Evolutionary conservation across 2,888 invertebrate species (phyloP).

Genomic region (Candidula unifasciata): DNA sequence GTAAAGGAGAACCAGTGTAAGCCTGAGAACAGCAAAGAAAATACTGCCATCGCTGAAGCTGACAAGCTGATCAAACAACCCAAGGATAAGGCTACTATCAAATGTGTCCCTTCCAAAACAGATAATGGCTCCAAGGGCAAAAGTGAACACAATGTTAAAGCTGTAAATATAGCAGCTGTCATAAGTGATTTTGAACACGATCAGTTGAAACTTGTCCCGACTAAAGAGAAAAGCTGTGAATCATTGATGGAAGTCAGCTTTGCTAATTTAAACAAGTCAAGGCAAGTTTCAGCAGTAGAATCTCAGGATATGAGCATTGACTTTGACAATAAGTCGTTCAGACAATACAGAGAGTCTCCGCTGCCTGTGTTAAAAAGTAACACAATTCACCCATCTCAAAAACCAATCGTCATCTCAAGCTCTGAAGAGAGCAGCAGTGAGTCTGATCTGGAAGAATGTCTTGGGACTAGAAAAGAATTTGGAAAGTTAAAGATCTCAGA

Average conservation of each 20-base stretch:
- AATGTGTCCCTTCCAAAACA: too few species aligned
- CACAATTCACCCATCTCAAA: neutral
- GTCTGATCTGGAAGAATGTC: constrained; percentile 17
- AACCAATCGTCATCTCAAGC: neutral
- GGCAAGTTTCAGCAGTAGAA: neutral
- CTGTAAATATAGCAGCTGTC: constrained; percentile 1
- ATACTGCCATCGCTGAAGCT: neutral
- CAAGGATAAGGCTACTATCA: neutral
- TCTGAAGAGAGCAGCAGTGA: constrained; percentile 31
- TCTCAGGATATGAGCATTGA: constrained; percentile 7
- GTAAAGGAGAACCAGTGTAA: neutral
- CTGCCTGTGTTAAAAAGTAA: neutral
- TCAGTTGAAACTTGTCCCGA: neutral
- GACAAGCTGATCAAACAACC: neutral
- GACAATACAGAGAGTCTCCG: constrained; percentile 47
- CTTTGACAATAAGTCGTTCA: constrained; percentile 40
- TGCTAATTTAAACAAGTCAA: constrained; percentile 41
- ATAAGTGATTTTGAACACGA: constrained; percentile 15
- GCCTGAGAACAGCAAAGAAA: neutral
- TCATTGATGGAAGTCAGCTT: constrained; percentile 37
- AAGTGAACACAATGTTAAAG: neutral
- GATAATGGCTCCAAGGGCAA: neutral
- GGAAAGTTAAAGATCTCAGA: constrained; percentile 33
- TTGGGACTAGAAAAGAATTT: neutral
- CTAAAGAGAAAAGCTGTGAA: constrained; percentile 14